Evolutionary conservation across 2,888 invertebrate species (phyloP).

Genomic region (Parnassius mnemosyne): DNA sequence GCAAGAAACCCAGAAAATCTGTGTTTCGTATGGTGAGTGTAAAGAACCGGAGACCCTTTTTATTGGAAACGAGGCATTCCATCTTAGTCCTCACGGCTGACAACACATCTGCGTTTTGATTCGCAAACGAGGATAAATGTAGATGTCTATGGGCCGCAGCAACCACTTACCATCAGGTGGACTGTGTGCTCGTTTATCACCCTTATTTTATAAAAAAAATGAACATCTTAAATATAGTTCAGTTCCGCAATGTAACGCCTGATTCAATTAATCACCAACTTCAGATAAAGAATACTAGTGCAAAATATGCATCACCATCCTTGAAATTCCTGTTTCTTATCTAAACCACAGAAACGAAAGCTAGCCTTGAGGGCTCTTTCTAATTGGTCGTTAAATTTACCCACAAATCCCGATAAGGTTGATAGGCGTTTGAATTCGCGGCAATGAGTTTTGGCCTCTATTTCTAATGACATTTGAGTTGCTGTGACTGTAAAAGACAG

Average conservation of each 20-base stretch:
- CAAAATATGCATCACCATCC: background rate
- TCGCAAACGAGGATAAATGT: too few relatives aligned
- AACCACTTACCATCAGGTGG: too few relatives aligned
- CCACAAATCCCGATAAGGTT: background rate
- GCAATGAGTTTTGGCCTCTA: background rate
- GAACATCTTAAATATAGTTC: background rate
- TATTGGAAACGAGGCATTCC: too few relatives aligned
- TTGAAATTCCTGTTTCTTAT: slow-evolving; percentile 10
- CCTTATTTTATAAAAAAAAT: too few relatives aligned
- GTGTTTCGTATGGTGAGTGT: too few relatives aligned
- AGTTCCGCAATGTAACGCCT: background rate
- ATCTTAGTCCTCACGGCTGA: too few relatives aligned
- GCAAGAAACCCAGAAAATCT: too few relatives aligned
- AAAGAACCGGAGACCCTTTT: too few relatives aligned
- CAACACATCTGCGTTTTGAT: too few relatives aligned
- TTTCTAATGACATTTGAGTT: background rate
- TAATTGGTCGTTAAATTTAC: slow-evolving; percentile 15
- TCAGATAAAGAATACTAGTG: background rate
- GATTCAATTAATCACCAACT: background rate
- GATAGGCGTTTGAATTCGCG: background rate
- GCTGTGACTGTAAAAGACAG: background rate
- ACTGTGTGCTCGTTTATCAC: too few relatives aligned
- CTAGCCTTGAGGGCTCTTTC: slow-evolving; percentile 3
- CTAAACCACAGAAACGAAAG: background rate
- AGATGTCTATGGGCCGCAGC: too few relatives aligned